Conservation (phyloP, 2,113 vertebrate species). For the Urocolius indicus region DNA sequence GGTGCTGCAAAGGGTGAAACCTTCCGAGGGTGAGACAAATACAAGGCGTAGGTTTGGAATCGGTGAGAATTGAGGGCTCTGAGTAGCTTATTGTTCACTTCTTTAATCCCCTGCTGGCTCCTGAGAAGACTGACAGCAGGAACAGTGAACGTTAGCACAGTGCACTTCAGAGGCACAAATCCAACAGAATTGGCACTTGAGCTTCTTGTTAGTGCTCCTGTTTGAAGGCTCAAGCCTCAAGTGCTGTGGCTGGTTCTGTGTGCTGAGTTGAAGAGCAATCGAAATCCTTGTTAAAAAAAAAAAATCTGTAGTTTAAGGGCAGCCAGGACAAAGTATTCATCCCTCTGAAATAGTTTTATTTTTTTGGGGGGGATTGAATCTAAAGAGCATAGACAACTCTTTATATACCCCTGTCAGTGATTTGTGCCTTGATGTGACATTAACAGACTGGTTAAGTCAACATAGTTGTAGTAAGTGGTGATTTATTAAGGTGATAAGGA, state of each 20-base stretch:
- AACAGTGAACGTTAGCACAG: slow-evolving; percentile 25
- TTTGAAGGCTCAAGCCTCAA: slow-evolving; percentile 19
- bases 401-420: slow-evolving; percentile 42
- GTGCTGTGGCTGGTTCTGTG: slow-evolving; percentile 11
- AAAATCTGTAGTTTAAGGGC: slow-evolving; percentile 27
- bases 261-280: slow-evolving; percentile 18
- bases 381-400: slow-evolving; percentile 18
- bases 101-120: slow-evolving; percentile 40
- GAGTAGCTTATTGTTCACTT: slow-evolving; percentile 29
- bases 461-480: slow-evolving; percentile 10
- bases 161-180: slow-evolving; percentile 57
- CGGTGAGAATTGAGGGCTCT: background rate
- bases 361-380: background rate
- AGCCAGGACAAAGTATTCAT: background rate
- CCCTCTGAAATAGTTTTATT: slow-evolving; percentile 27
- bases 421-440: slow-evolving; percentile 41
- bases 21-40: background rate
- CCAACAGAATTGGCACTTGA: slow-evolving; percentile 37
- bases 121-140: slow-evolving; percentile 30
- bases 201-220: slow-evolving; percentile 36
- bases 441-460: slow-evolving; percentile 60
- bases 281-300: background rate
- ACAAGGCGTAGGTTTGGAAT: background rate
- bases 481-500: slow-evolving; percentile 40
- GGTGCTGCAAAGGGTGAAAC: background rate